Evolutionary conservation across 2,888 invertebrate species (phyloP), one percentile per base, ranked within the genome.

Genomic region (Papilio elwesi): DNA sequence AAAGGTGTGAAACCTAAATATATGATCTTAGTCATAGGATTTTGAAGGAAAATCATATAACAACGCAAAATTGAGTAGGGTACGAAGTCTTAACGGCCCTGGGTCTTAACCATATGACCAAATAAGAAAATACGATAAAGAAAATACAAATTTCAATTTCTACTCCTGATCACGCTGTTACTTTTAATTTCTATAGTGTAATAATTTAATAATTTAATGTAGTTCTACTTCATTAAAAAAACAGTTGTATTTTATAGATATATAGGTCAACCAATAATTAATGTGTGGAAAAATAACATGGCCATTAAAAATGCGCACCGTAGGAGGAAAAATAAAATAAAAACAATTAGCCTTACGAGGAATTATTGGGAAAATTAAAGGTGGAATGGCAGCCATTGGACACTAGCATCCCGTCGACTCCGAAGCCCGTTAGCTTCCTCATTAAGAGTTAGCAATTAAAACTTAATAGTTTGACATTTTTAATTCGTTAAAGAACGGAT

Each of bases 381-480:
- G 48, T 51, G 36, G 51, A 65, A 65, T 36, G 51, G 65, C 65
- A 9, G 36, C 51, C 65, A 65, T 36, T 65, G 49, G 65, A 65
- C 65, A 65, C 65, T 51, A 65, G 36, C 65, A 26, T 26, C 26
- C 26, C 26, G 65, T 65, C 82, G 83, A 81, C 83, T 84, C 83
- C 81, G 82, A 83, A 81, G 79, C 80, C 81, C 81, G 81, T 81
- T 76, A 84, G 83, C 85, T 82, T 83, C 83, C 87, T 90, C 89
- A 90, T 90, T 90, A 90, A 84, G 87, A 86, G 86, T 84, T 87
- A 81, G 87, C 88, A 90, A 90, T 90, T 90, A 90, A 91, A 90
- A 90, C 87, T 90, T 90, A 76, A 81, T 79, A 83, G 85, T 87
- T 86, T 85, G 85, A 85, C 84, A 65, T 36, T 51, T 65, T 49